Evolutionary conservation across 1,140 invertebrate species (phyloP).

Genomic region (Proales similis): DNA sequence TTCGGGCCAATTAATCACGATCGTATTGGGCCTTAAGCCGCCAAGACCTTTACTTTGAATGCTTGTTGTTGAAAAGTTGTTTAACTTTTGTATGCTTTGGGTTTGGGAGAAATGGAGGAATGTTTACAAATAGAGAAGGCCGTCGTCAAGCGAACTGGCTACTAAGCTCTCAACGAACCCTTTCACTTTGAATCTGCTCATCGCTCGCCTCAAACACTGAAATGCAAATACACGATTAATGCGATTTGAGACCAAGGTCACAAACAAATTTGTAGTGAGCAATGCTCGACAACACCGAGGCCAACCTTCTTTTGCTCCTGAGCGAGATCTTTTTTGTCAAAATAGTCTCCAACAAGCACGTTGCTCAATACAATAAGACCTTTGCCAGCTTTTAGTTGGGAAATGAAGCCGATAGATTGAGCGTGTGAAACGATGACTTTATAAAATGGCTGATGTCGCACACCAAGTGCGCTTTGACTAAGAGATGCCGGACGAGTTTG

Average conservation of each 20-base stretch:
- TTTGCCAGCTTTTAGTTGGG: conserved; percentile 88
- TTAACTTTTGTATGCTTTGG: neutral
- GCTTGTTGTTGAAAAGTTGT: conserved; percentile 60
- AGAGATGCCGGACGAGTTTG: neutral
- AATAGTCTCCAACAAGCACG: conserved; percentile 67
- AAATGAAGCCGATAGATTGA: conserved; percentile 85
- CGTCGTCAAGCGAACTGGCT: conserved; percentile 70
- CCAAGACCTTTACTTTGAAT: conserved; percentile 91
- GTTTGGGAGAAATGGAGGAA: no score
- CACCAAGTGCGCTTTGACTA: no score
- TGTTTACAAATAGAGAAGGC: no score
- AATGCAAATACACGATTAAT: conserved; percentile 42
- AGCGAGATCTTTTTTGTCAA: conserved; percentile 63
- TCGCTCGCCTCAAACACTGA: conserved; percentile 66
- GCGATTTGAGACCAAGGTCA: conserved; percentile 40
- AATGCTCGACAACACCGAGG: no score
- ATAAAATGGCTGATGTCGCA: no score
- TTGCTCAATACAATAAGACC: conserved; percentile 83
- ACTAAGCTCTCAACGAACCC: conserved; percentile 92
- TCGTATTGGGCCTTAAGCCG: conserved; percentile 94
- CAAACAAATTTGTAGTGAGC: conserved; percentile 40
- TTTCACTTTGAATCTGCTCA: conserved; percentile 88
- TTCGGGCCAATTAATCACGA: conserved; percentile 93
- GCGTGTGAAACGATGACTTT: conserved; percentile 54
- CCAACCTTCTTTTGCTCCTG: conserved; percentile 69